Percentiles rank a stretch among this genome's conserved stretches.
These are phyloP conservation scores for Cyanistes caeruleus DNA, from an alignment of 2,113 vertebrate species.

Conservation along the genomic window DNA sequence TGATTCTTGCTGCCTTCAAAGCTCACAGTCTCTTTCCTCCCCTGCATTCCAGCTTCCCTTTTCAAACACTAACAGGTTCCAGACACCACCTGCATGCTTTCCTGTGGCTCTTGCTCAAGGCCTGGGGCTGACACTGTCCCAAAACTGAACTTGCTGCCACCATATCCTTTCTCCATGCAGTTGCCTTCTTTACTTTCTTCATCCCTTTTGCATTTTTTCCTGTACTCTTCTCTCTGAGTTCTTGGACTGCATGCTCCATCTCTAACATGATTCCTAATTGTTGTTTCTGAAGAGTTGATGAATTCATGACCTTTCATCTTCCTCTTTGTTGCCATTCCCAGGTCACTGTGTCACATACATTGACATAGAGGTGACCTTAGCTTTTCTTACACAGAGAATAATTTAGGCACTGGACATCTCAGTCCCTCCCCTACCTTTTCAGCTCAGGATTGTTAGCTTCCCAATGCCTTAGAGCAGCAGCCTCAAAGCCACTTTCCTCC, in stretches of 20 bases:
- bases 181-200: neutral
- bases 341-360: neutral
- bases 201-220: neutral
- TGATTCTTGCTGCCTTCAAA: neutral
- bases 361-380: neutral
- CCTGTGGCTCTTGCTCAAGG: neutral
- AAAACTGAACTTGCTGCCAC: neutral
- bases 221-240: neutral
- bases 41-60: neutral
- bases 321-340: neutral
- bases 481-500: neutral
- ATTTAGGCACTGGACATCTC: neutral
- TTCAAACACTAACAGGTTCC: neutral
- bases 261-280: neutral
- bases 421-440: neutral
- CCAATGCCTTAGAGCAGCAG: neutral
- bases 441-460: neutral
- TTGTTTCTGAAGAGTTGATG: neutral
- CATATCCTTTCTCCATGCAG: neutral
- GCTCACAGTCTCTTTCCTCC: neutral
- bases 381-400: neutral
- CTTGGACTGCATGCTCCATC: neutral
- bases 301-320: neutral
- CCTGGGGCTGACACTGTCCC: neutral
- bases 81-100: neutral